These are phyloP conservation scores for Cephus cinctus DNA, from an alignment of 1,140 invertebrate genomes.

Conservation along the genomic window DNA sequence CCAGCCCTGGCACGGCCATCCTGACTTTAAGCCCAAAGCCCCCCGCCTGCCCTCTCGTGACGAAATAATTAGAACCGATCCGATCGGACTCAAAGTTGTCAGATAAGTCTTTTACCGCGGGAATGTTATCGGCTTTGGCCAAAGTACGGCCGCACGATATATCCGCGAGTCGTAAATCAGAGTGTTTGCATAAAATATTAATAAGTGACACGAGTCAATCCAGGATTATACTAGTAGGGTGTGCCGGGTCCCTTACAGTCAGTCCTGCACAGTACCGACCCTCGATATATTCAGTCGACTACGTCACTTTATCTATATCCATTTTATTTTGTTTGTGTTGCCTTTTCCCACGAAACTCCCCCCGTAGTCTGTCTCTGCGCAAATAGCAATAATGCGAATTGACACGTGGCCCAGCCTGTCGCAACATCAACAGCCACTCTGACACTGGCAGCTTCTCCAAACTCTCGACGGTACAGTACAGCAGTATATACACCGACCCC, in stretches of 20 bases:
- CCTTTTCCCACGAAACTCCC: constrained; percentile 50
- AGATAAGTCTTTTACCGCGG: too few species aligned
- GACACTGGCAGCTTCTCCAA: too few species aligned
- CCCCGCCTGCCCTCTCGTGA: too few species aligned
- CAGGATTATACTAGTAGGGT: constrained; percentile 42
- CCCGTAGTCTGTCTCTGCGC: constrained; percentile 35
- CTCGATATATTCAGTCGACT: too few species aligned
- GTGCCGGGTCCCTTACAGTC: too few species aligned
- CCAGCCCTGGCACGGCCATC: too few species aligned
- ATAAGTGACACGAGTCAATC: constrained; percentile 59
- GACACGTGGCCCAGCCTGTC: constrained; percentile 49
- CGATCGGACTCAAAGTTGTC: too few species aligned
- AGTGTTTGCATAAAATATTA: constrained; percentile 59
- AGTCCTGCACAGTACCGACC: too few species aligned
- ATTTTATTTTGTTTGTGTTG: constrained; percentile 54
- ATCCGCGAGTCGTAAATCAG: constrained; percentile 47
- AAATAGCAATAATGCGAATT: constrained; percentile 57
- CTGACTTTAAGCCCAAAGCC: too few species aligned
- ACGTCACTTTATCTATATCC: constrained; percentile 53
- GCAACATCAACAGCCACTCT: constrained; percentile 37
- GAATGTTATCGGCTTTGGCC: too few species aligned
- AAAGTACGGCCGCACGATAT: too few species aligned
- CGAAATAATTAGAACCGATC: too few species aligned
- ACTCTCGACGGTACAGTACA: not conserved
- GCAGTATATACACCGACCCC: not conserved